Conservation (phyloP, 2,888 invertebrate species). For the Oligia latruncula region DNA sequence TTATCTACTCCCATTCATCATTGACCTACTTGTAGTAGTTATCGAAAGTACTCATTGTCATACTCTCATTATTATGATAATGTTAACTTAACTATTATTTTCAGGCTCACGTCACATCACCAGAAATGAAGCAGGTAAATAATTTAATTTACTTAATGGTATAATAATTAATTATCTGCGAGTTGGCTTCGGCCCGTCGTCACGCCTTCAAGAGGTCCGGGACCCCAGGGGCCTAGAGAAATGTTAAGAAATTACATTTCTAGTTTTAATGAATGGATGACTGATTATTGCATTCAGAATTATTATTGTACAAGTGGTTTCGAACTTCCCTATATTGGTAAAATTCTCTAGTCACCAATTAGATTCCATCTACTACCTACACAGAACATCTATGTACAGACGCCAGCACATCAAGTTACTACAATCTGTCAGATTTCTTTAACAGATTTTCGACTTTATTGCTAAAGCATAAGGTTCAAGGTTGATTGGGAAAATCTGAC, state of each 20-base stretch:
- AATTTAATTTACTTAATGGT: neutral
- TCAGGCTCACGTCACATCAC: conserved; percentile 88
- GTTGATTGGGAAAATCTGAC: too few relatives aligned
- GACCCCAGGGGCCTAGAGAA: neutral
- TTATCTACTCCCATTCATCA: neutral
- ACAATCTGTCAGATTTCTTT: too few relatives aligned
- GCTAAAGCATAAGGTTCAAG: too few relatives aligned
- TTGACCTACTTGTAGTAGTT: neutral
- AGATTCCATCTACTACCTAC: neutral
- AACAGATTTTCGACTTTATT: too few relatives aligned
- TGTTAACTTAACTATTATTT: conserved; percentile 67
- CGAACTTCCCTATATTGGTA: neutral
- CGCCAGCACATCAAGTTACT: too few relatives aligned
- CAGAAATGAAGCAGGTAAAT: conserved; percentile 90
- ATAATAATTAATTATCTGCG: neutral
- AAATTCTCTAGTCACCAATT: neutral
- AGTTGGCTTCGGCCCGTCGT: neutral
- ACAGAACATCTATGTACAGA: too few relatives aligned
- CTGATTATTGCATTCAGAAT: neutral
- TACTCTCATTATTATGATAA: conserved; percentile 24
- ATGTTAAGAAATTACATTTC: neutral
- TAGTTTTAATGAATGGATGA: conserved; percentile 1
- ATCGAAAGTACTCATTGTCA: conserved; percentile 1
- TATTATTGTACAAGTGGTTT: neutral
- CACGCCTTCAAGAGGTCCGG: neutral